Evolutionary conservation across 1,140 invertebrate genomes (phyloP), one percentile per base, ranked within the genome.

Genomic region (Tachypleus tridentatus): DNA sequence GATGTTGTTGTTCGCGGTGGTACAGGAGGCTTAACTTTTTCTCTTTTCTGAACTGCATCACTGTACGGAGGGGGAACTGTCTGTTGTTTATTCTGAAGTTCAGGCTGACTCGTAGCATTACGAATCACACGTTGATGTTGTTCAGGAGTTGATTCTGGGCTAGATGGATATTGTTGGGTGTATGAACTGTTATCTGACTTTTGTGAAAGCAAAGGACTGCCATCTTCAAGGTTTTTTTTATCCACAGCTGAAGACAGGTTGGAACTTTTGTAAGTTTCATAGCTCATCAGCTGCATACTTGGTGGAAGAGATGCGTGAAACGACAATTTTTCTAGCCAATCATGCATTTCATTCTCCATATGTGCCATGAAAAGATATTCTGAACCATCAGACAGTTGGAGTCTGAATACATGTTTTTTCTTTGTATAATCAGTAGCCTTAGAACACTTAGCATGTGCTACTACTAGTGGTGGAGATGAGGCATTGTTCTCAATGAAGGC

Each of bases 391-490:
- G 85, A 85, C 66, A 90, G 85, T 66, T 84, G 83, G n/a, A 97
- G 74, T 47, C 90, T 83, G 79, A 98, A 93, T 8, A 96, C 93
- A 74, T 97, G 83, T 75, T 95, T 95, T 74, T 91, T 87, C 76
- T 98, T 98, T 0, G 89, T 93, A 75, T 98, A 98, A 77, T 98
- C 92, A 58, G 86, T 84, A 3, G 94, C 93, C 54, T 87, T 84
- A 67, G 85, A 84, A 78, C 91, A 94, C 57, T 82, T 81, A 3
- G 90, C 89, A 68, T 93, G 88, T 67, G 91, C 85, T 61, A 98
- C 88, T 60, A 87, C 91, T 4, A 98, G 85, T 0, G 95, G 94
- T 0, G 94, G 87, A 0, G 90, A 86, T 0, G 91, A 90, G 79
- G 96, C 95, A 70, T 87, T 86, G 66, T 80, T 80, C 64, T 85